phyloP scores from a whole-genome alignment of 2,888 invertebrate genomes.

The Nomada fabriciana region DNA sequence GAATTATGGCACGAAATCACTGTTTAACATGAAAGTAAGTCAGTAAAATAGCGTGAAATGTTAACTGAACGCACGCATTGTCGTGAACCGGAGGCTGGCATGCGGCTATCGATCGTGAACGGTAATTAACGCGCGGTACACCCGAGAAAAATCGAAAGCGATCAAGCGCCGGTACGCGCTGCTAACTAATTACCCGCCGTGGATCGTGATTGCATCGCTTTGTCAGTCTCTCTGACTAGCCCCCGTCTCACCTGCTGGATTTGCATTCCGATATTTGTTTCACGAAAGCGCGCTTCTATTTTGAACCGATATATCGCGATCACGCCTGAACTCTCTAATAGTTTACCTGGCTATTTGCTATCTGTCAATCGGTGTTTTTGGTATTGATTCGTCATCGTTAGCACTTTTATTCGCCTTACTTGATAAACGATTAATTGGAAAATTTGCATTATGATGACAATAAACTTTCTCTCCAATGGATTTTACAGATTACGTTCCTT shows the following conservation, averaged over 20 bases:
- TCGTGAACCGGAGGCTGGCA: slow-evolving; percentile 55
- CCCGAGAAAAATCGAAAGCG: slow-evolving; percentile 81
- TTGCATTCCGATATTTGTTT: slow-evolving; percentile 80
- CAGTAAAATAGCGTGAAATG: slow-evolving; percentile 43
- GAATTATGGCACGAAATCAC: not conserved
- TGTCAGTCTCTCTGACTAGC: slow-evolving; percentile 75
- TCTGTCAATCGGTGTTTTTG: not conserved
- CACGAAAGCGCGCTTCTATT: slow-evolving; percentile 71
- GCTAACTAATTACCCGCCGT: slow-evolving; percentile 82
- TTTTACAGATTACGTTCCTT: too few relatives aligned
- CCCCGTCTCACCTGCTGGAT: slow-evolving; percentile 73
- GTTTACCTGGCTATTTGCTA: slow-evolving; percentile 37
- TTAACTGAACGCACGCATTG: slow-evolving; percentile 47
- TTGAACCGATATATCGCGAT: slow-evolving; percentile 65
- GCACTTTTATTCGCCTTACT: not conserved
- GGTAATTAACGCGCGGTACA: slow-evolving; percentile 77
- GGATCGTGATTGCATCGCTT: slow-evolving; percentile 82
- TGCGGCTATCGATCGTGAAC: slow-evolving; percentile 65
- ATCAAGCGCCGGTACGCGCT: slow-evolving; percentile 77
- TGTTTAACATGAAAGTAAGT: slow-evolving; percentile 25
- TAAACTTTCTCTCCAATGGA: too few relatives aligned
- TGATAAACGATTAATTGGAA: not conserved
- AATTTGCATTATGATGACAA: not conserved
- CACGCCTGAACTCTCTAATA: slow-evolving; percentile 22
- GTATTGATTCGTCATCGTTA: not conserved